Conservation (phyloP, 2,888 invertebrate species). For the Metellina segmentata region DNA sequence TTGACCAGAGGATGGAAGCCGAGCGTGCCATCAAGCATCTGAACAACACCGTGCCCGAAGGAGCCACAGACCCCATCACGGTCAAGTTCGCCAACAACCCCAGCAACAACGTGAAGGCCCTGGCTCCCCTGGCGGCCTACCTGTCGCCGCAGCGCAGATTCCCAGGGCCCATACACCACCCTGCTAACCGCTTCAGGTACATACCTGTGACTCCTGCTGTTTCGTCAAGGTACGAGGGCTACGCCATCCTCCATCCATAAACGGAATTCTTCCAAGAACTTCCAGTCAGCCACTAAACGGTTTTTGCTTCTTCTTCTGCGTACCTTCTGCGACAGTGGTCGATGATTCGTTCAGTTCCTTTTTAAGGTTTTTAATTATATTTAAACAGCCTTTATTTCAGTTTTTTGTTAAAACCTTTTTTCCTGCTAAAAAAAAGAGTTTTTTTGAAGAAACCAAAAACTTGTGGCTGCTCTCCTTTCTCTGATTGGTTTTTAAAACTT, state of each 20-base stretch:
- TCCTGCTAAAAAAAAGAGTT: background rate
- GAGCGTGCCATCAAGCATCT: slow-evolving; percentile 94
- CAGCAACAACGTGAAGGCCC: slow-evolving; percentile 90
- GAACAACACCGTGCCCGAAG: slow-evolving; percentile 92
- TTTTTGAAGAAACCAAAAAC: background rate
- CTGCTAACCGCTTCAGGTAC: slow-evolving; percentile 88
- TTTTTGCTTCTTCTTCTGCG: slow-evolving; percentile 62
- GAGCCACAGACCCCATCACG: slow-evolving; percentile 93
- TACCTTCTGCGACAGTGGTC: slow-evolving; percentile 32
- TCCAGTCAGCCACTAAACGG: slow-evolving; percentile 28
- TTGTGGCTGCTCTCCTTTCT: slow-evolving; percentile 35
- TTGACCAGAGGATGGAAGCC: slow-evolving; percentile 93
- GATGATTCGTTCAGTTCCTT: slow-evolving; percentile 68
- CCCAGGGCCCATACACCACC: slow-evolving; percentile 91
- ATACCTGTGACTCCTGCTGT: slow-evolving; percentile 83
- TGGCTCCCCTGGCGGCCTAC: slow-evolving; percentile 89
- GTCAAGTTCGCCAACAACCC: slow-evolving; percentile 97
- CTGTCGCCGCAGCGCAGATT: slow-evolving; percentile 86
- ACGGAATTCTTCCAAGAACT: slow-evolving; percentile 42
- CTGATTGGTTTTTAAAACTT: slow-evolving; percentile 53
- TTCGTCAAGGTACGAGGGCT: slow-evolving; percentile 82
- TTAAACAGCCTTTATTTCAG: slow-evolving; percentile 56
- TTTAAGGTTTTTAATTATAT: slow-evolving; percentile 73
- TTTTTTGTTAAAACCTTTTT: slow-evolving; percentile 21
- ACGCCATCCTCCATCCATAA: slow-evolving; percentile 68